Percentiles rank a stretch among this genome's conserved stretches.
phyloP scores from a whole-genome alignment of 2,888 invertebrate species.

The Spilosoma lubricipeda region DNA sequence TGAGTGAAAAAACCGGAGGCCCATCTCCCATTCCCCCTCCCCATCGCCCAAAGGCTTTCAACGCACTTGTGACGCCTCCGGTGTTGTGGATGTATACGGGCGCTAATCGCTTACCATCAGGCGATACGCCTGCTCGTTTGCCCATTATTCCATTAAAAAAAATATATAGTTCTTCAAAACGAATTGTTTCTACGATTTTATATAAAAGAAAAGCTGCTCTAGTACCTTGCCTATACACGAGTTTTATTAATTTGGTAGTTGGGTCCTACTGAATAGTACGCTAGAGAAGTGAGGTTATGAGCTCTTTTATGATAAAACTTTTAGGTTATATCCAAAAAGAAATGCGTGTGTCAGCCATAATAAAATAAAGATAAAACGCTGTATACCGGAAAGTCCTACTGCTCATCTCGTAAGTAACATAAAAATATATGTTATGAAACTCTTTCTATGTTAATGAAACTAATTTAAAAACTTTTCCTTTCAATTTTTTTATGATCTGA shows the following conservation, averaged over 20 bases:
- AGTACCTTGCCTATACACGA: slow-evolving; percentile 8
- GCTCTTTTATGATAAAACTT: slow-evolving; percentile 42
- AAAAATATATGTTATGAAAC: slow-evolving; percentile 20
- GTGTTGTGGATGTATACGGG: too few species aligned
- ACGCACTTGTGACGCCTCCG: too few species aligned
- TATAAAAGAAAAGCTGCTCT: slow-evolving; percentile 14
- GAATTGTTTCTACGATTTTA: too few species aligned
- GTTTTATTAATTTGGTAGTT: slow-evolving; percentile 31
- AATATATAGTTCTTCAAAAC: too few species aligned
- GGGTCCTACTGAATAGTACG: slow-evolving; percentile 28
- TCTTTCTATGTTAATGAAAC: slow-evolving; percentile 19
- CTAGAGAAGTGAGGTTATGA: slow-evolving; percentile 30
- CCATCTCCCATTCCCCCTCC: too few species aligned
- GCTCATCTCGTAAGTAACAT: slow-evolving; percentile 19
- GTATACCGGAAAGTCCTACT: slow-evolving; percentile 16
- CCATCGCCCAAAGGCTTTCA: too few species aligned
- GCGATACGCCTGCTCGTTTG: too few species aligned
- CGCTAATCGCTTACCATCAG: too few species aligned
- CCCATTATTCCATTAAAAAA: too few species aligned
- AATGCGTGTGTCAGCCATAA: slow-evolving; percentile 23
- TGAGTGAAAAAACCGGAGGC: too few species aligned
- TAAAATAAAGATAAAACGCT: slow-evolving; percentile 32
- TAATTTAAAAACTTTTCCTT: slow-evolving; percentile 11
- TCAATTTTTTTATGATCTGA: not conserved
- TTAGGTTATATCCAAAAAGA: slow-evolving; percentile 24